Percentiles rank a stretch among this genome's conserved stretches.
Conservation (phyloP, 1,140 invertebrate genomes). For the Adelges cooleyi region DNA sequence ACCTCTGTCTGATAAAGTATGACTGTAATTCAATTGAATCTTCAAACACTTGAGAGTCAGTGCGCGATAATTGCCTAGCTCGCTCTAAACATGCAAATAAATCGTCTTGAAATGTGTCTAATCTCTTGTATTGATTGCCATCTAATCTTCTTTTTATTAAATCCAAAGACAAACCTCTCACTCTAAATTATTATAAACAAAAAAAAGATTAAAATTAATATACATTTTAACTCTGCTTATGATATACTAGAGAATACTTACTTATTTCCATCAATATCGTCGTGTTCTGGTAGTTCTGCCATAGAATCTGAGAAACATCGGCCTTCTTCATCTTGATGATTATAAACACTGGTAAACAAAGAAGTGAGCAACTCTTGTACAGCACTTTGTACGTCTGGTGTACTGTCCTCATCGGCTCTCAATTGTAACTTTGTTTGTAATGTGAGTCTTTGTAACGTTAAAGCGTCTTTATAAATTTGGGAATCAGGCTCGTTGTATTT, state of each 20-base stretch:
- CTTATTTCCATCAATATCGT: constrained; percentile 60
- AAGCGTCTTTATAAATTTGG: constrained; percentile 95
- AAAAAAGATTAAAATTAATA: too few relatives aligned
- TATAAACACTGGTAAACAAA: constrained; percentile 87
- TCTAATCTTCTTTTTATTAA: constrained; percentile 74
- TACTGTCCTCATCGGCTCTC: constrained; percentile 70
- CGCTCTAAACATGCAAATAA: constrained; percentile 87
- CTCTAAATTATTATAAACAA: constrained; percentile 40
- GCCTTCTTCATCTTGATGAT: constrained; percentile 91
- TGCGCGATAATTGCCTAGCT: constrained; percentile 71
- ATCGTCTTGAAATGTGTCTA: constrained; percentile 94
- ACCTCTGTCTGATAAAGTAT: constrained; percentile 68
- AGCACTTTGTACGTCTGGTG: constrained; percentile 75
- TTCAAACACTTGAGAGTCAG: constrained; percentile 89
- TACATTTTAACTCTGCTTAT: background rate
- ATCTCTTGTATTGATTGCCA: constrained; percentile 74
- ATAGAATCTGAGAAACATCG: constrained; percentile 92
- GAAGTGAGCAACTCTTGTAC: constrained; percentile 85
- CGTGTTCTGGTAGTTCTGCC: constrained; percentile 82
- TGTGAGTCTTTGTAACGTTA: constrained; percentile 80
- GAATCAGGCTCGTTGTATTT: constrained; percentile 99
- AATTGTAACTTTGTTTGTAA: constrained; percentile 87
- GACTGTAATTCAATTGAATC: constrained; percentile 88
- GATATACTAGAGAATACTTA: constrained; percentile 34
- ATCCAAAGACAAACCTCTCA: constrained; percentile 69